A percentile compares a stretch with the other conserved stretches of the same genome.
Evolutionary conservation across 2,113 vertebrate genomes (phyloP).

Genomic region (Heloderma charlesbogerti): DNA sequence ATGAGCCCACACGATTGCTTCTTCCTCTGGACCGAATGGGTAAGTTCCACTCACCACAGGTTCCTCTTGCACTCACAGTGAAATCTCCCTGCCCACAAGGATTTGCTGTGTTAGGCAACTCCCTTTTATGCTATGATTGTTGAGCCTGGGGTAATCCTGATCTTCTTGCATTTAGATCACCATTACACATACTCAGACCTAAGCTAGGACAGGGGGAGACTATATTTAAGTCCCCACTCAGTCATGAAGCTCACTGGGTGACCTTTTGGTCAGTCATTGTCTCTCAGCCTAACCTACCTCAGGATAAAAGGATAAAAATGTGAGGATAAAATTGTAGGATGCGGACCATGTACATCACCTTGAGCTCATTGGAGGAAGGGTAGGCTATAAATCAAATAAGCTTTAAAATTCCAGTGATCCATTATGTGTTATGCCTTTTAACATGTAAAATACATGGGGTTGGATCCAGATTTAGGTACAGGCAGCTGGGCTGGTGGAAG

Average conservation of each 20-base stretch:
- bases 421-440: neutral
- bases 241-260: neutral
- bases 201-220: neutral
- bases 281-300: neutral
- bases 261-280: neutral
- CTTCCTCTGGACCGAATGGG: neutral
- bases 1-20: neutral
- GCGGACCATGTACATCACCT: neutral
- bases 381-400: neutral
- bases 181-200: neutral
- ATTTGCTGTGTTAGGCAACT: neutral
- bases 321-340: neutral
- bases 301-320: too few relatives aligned
- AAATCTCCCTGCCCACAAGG: neutral
- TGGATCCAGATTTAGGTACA: neutral
- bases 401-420: neutral
- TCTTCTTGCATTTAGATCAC: neutral
- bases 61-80: neutral
- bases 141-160: neutral
- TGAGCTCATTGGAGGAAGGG: neutral
- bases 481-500: neutral
- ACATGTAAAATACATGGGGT: neutral
- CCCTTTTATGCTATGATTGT: neutral
- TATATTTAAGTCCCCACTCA: neutral
- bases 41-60: neutral